Base-by-base conservation (phyloP, 1,140 invertebrate species). In the Hetaerina americana region DNA sequence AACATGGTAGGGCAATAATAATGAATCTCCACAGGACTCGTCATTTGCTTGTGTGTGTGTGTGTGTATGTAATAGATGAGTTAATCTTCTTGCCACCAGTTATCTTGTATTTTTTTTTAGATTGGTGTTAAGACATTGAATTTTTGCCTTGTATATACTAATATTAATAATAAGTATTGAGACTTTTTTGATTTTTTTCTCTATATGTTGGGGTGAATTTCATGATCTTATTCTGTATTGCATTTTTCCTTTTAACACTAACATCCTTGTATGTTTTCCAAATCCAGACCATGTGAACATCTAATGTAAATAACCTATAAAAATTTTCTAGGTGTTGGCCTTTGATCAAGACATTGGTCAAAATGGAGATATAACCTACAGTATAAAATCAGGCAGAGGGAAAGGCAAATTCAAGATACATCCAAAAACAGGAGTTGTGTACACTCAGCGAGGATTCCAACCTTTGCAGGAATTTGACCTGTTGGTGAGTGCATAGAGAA, bases 301-400 rank as follows among this genome's bases (percentile, higher is more conserved):
- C n/a, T 67, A 67, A 67, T 67, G n/a, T 67, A n/a, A 69, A 69
- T 69, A 28, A 28, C 28, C 29, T 66, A 31, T 26, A 15, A n/a
- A 18, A 73, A 70, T 69, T 66, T 74, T 73, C 71, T 79, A 96
- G 92, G 92, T 96, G 68, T 84, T 92, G 31, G 94, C 94, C 3
- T 87, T 89, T 69, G 95, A 98, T 79, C 83, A 86, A 76, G 95
- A 97, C 80, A 84, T 85, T 69, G 93, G 90, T 1, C 84, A 85
- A 67, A 96, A 95, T 83, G 92, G 90, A 29, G 86, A 88, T 70
- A 85, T 97, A 71, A 85, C 86, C 27, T 95, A 94, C 82, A 88
- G 87, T 72, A 89, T 95, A n/a, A 92, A 92, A 77, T 88, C 86
- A 27, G 87, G 87, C 2, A 85, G 88, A 72, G 87, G 87, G 70